Percentiles rank a stretch among this genome's conserved stretches.
These are phyloP conservation scores for Serranus cabrilla DNA, from an alignment of 2,797 vertebrate genomes.

Conservation along the genomic window DNA sequence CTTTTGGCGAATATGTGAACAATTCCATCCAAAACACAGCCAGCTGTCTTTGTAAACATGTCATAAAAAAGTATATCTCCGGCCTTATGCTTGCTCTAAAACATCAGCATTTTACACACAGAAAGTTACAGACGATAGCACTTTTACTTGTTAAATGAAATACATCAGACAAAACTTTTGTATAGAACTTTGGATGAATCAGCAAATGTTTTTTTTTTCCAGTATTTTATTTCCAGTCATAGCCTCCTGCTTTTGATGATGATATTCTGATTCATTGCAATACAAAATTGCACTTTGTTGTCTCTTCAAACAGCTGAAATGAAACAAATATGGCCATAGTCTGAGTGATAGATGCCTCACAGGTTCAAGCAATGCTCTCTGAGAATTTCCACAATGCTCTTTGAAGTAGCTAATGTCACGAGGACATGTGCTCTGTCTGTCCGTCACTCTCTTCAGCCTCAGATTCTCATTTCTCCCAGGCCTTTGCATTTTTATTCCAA, in stretches of 20 bases:
- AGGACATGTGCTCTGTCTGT: neutral
- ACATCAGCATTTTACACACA: no score
- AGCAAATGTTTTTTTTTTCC: neutral
- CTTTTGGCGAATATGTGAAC: no score
- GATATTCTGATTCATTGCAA: neutral
- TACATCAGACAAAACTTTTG: neutral
- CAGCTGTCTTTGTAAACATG: no score
- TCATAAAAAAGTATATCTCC: no score
- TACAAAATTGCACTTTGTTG: neutral
- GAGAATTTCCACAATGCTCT: slow-evolving; percentile 5
- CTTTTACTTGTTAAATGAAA: no score
- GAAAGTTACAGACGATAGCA: no score
- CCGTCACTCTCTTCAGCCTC: neutral
- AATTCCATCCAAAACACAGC: no score
- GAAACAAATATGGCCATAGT: neutral
- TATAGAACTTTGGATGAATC: no score
- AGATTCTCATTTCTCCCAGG: neutral
- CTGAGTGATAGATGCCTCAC: neutral
- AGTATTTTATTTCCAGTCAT: neutral
- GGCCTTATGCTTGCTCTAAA: no score
- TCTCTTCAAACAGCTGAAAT: neutral
- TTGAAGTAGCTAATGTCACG: slow-evolving; percentile 10
- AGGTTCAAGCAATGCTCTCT: neutral
- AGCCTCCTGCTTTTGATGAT: neutral
- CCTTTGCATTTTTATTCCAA: neutral